A percentile compares a stretch with the other conserved stretches of the same genome.
Evolutionary conservation across 2,797 vertebrate species (phyloP).

Genomic region (Morus bassanus): DNA sequence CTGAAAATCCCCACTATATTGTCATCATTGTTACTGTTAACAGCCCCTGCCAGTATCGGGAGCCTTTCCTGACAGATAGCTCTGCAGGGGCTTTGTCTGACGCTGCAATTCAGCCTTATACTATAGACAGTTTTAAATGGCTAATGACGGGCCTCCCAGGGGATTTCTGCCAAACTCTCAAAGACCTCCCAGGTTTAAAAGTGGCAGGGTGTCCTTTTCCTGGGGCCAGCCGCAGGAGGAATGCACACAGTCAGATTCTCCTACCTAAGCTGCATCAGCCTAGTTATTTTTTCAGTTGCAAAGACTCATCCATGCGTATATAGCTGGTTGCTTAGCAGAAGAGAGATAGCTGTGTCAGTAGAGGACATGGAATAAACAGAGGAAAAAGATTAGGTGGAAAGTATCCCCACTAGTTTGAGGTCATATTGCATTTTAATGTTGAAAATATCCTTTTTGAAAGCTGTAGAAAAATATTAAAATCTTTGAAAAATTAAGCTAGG

Average conservation of each 20-base stretch:
- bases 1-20: slow-evolving; percentile 23
- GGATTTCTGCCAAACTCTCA: slow-evolving; percentile 40
- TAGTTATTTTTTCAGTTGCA: slow-evolving; percentile 44
- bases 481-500: neutral
- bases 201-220: slow-evolving; percentile 56
- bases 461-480: neutral
- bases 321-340: slow-evolving; percentile 12
- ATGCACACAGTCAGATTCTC: slow-evolving; percentile 46
- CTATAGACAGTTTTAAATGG: slow-evolving; percentile 12
- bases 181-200: slow-evolving; percentile 63
- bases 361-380: neutral
- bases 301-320: slow-evolving; percentile 47
- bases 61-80: slow-evolving; percentile 50
- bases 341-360: slow-evolving; percentile 13
- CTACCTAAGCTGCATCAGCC: slow-evolving; percentile 51
- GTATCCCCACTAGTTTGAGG: neutral
- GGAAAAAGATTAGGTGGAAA: neutral
- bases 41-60: slow-evolving; percentile 38
- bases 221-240: slow-evolving; percentile 39
- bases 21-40: slow-evolving; percentile 54
- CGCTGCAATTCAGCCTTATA: neutral
- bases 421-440: neutral
- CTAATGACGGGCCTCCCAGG: slow-evolving; percentile 52
- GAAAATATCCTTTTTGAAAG: neutral
- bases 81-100: slow-evolving; percentile 25